Base-by-base conservation (phyloP, 1,140 invertebrate genomes). In the Microvelia longipes region DNA sequence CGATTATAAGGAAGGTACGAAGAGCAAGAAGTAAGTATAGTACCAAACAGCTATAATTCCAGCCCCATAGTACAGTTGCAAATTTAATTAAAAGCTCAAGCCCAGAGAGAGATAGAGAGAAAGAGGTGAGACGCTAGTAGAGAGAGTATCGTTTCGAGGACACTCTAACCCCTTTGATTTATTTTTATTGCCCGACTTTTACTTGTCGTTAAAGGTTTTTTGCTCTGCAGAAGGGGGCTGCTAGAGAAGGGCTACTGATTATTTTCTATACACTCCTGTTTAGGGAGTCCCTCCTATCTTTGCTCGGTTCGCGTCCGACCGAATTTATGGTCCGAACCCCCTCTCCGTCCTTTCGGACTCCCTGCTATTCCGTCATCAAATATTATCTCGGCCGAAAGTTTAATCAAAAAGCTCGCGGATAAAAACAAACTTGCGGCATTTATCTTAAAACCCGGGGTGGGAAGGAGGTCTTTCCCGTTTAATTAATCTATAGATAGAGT, bases 111-210 rank as follows among this genome's bases (percentile, higher is more conserved):
- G 35, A 11, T 11, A 11, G 5, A 11, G 5, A 5, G 35, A 50
- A 50, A 50, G 35, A 50, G n/a, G n/a, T n/a, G n/a, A n/a, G n/a
- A n/a, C n/a, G n/a, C n/a, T n/a, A n/a, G n/a, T n/a, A n/a, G n/a
- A n/a, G n/a, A n/a, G n/a, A n/a, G n/a, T n/a, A n/a, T n/a, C n/a
- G n/a, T n/a, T n/a, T n/a, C 35, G 19, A 5, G 5, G 5, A 11
- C 35, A 50, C 35, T 50, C 35, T 71, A 71, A 68, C 67, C 72
- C 62, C 60, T 73, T 73, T 73, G 72, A 73, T 73, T 73, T 73
- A 73, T 73, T 73, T 73, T 73, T 73, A 73, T 73, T 71, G 69
- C 72, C 72, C 28, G 70, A 73, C 70, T 71, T 73, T 73, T 71
- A 71, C 67, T 71, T 73, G 70, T 73, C 72, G 69, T 73, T 73